phyloP scores from a whole-genome alignment of 2,113 vertebrate genomes.

The Gobio gobio region DNA sequence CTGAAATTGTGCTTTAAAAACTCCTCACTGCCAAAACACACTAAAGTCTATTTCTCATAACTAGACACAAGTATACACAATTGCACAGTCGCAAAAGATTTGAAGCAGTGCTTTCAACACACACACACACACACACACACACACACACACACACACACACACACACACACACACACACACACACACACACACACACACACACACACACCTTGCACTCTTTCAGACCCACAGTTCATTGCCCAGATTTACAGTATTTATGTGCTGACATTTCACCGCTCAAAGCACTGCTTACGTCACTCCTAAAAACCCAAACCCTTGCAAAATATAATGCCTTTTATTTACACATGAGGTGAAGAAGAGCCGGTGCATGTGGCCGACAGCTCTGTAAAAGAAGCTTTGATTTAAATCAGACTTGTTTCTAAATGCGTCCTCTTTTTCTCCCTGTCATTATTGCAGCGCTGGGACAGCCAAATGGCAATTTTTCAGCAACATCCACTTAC shows the following conservation, averaged over 20 bases:
- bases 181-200: conserved; percentile 22
- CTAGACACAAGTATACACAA: neutral
- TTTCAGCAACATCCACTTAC: conserved; percentile 9
- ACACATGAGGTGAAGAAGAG: conserved; percentile 55
- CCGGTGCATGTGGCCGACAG: conserved; percentile 31
- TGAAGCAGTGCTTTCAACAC: conserved; percentile 1
- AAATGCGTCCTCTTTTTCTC: neutral
- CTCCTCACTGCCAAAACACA: neutral
- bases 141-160: too few species aligned
- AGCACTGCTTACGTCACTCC: conserved; percentile 54
- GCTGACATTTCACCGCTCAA: conserved; percentile 70
- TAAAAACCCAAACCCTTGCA: conserved; percentile 48
- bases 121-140: neutral
- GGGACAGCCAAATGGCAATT: neutral
- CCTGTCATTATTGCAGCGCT: neutral
- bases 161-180: neutral
- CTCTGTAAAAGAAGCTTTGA: conserved; percentile 36
- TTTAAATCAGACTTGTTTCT: conserved; percentile 32
- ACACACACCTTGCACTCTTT: neutral
- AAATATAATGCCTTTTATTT: conserved; percentile 59
- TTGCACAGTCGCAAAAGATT: neutral
- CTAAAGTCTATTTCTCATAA: neutral
- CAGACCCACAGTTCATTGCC: conserved; percentile 47
- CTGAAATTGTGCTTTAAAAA: neutral
- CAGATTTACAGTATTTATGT: conserved; percentile 52